Base-by-base conservation (phyloP, 2,888 invertebrate species). In the Charanyca ferruginea region DNA sequence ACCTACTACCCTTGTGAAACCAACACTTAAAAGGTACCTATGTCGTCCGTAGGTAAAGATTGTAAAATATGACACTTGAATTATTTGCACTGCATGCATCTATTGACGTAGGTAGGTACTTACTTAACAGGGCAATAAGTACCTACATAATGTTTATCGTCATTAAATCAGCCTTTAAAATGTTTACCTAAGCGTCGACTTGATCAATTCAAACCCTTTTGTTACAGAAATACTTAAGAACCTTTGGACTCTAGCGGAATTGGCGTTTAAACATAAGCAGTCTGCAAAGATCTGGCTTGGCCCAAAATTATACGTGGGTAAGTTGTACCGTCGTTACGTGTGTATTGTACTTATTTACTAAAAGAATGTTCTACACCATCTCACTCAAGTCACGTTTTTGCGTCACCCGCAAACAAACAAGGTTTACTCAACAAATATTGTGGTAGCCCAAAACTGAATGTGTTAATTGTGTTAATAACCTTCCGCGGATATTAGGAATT, bases 271-370 rank as follows among this genome's bases (percentile, higher is more conserved):
- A 71, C 82, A 91, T 60, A 90, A 89, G 59, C 90, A 90, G 3
- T 83, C 84, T n/a, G 87, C 87, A 1, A 94, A 94, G 72, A 22
- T 94, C 52, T 94, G 94, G 94, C 87, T 94, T 2, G 94, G 94
- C 0, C 91, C 93, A 2, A 93, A 93, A 77, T 72, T 94, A 41
- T 94, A 94, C 64, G 83, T 94, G 6, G 93, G 94, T 94, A 83
- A 87, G 92, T 77, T 28, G 1, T 32, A 9, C 9, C 9, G 11
- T 32, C 28, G 6, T 25, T 25, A 28, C 2, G 32, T 32, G 11
- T 22, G 38, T 35, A 5, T n/a, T 32, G 11, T 58, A 32, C n/a
- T 7, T 55, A 45, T 35, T 61, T 53, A 57, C 38, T 18, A 42
- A 35, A 35, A 22, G 13, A 55, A 54, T 58, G 48, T 53, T 22